Evolutionary conservation across 2,113 vertebrate genomes (phyloP).

Genomic region (Phycodurus eques): DNA sequence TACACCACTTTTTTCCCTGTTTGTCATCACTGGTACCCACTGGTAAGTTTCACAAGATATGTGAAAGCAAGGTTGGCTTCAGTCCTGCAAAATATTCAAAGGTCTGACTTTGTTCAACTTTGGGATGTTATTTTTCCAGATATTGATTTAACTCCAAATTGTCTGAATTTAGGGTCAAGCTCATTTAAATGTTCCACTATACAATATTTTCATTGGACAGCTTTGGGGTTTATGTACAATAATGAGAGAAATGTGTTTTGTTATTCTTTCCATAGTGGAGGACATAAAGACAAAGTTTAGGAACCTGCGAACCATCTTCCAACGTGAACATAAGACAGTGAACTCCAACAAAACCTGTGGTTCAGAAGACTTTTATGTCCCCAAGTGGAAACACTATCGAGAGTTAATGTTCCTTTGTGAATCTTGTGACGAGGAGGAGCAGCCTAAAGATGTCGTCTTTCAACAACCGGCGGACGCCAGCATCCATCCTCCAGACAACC

Average conservation of each 20-base stretch:
- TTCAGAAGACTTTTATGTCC: constrained; percentile 54
- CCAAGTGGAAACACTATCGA: constrained; percentile 54
- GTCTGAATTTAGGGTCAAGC: neutral
- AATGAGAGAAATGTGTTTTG: neutral
- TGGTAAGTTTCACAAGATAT: neutral
- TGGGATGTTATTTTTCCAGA: no score
- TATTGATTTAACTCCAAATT: no score
- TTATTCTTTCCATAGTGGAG: constrained; percentile 38
- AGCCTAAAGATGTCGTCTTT: constrained; percentile 4
- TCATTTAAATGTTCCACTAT: no score
- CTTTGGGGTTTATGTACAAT: neutral
- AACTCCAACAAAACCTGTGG: constrained; percentile 52
- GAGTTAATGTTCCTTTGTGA: constrained; percentile 61
- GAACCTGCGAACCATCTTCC: constrained; percentile 61
- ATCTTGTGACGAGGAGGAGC: constrained; percentile 53
- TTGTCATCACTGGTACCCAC: neutral
- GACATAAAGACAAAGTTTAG: constrained; percentile 64
- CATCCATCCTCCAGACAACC: constrained; percentile 14
- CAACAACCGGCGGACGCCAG: neutral
- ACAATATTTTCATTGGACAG: neutral
- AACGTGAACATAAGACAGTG: constrained; percentile 53
- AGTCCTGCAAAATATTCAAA: no score
- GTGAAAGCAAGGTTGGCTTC: no score
- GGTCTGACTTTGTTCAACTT: no score
- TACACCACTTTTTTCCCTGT: neutral